These are phyloP conservation scores for Spinus olivaceus DNA, from an alignment of 2,797 vertebrate genomes.

Conservation along the genomic window DNA sequence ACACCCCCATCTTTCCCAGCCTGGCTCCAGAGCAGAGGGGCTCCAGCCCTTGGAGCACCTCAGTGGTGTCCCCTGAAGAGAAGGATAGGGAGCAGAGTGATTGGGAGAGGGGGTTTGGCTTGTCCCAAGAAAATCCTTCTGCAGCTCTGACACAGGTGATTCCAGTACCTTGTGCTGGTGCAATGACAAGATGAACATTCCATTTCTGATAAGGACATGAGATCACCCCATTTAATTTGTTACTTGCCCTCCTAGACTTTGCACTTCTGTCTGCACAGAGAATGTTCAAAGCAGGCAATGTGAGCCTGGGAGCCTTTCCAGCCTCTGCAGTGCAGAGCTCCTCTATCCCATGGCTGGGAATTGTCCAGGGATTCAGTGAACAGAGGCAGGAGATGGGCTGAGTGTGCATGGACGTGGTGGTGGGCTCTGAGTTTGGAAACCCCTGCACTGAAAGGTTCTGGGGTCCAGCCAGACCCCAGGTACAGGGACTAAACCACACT, in stretches of 20 bases:
- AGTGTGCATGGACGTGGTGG: fast-evolving
- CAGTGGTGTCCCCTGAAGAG: not conserved
- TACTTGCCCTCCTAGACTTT: not conserved
- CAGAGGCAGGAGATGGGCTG: not conserved
- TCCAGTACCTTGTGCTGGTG: not conserved
- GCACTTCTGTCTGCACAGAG: not conserved
- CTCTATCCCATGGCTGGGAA: not conserved
- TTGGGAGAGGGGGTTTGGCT: not conserved
- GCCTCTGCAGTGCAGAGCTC: not conserved
- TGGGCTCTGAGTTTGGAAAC: not conserved
- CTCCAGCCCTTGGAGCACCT: not conserved
- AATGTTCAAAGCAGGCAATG: fast-evolving
- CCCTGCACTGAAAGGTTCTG: not conserved
- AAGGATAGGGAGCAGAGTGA: not conserved
- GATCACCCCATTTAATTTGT: not conserved
- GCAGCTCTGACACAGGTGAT: not conserved
- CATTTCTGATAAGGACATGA: not conserved
- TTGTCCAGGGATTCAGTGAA: not conserved
- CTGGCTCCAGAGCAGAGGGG: not conserved
- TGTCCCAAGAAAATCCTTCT: not conserved
- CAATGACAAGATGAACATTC: not conserved
- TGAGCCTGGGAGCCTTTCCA: not conserved
- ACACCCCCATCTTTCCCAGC: not conserved
- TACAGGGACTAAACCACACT: fast-evolving
- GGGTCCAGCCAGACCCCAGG: not conserved